A percentile compares a stretch with the other conserved stretches of the same genome.
Conservation (phyloP, 30 jellyfish, hydroid and myxozoan species). For the Aurelia aurita complex sp. Pacific region DNA sequence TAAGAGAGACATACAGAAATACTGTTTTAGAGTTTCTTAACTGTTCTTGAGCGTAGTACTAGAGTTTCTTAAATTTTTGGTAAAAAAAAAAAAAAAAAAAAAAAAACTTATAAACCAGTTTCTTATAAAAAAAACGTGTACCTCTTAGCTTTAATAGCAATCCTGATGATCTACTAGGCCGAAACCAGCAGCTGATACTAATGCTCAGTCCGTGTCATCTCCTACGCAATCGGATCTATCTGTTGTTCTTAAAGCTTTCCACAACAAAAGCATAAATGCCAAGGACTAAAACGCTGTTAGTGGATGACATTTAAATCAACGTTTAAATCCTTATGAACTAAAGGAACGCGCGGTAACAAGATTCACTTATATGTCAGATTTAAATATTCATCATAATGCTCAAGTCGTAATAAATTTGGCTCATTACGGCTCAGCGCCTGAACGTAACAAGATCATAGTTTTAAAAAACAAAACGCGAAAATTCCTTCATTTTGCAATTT, state of each 20-base stretch:
- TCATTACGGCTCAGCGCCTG: conserved; percentile 27
- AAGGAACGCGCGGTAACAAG: conserved; percentile 4
- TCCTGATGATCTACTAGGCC: too few relatives aligned
- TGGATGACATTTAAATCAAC: conserved; percentile 3
- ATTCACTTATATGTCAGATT: conserved; percentile 17
- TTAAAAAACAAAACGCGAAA: background rate
- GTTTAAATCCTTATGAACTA: conserved; percentile 5
- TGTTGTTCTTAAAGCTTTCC: conserved; percentile 7
- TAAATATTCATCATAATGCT: conserved; percentile 12
- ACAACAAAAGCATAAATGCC: background rate
- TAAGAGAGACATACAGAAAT: too few relatives aligned
- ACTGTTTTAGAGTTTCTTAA: too few relatives aligned
- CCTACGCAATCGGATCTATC: conserved; percentile 38
- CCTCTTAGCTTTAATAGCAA: too few relatives aligned
- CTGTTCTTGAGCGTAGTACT: too few relatives aligned
- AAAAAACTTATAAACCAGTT: too few relatives aligned
- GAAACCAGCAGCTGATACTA: too few relatives aligned
- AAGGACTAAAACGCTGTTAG: background rate
- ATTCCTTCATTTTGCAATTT: background rate
- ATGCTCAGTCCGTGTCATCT: conserved; percentile 9
- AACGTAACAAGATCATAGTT: conserved; percentile 29
- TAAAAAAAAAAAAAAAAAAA: too few relatives aligned
- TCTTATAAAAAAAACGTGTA: too few relatives aligned
- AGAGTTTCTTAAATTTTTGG: too few relatives aligned
- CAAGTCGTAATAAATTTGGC: conserved; percentile 22